phyloP scores from a whole-genome alignment of 35 echinoderm and acorn worm species.

The Ophioderma brevispina region DNA sequence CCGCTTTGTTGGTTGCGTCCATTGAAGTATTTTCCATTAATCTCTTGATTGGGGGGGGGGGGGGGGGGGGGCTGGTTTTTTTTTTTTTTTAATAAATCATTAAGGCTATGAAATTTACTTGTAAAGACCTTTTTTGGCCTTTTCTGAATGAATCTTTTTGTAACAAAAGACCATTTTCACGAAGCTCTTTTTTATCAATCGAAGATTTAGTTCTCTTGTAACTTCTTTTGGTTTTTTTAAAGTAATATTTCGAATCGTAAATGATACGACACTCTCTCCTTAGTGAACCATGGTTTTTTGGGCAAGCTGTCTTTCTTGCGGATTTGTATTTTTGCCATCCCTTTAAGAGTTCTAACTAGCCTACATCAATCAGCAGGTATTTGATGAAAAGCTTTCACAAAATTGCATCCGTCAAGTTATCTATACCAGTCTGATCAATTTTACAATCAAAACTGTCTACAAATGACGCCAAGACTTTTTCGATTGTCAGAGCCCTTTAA shows the following conservation, averaged over 20 bases:
- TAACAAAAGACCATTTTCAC: background rate
- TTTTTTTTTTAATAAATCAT: too few relatives aligned
- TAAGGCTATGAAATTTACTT: background rate
- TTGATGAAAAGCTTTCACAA: too few relatives aligned
- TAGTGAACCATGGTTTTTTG: background rate
- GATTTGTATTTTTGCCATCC: background rate
- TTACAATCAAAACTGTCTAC: background rate
- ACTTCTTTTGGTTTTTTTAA: constrained; percentile 2
- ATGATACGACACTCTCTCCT: too few relatives aligned
- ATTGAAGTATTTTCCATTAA: constrained; percentile 10
- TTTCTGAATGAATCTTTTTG: background rate
- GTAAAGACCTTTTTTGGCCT: background rate
- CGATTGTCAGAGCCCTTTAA: background rate
- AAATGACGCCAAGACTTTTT: background rate
- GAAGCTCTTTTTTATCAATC: background rate
- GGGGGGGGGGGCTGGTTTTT: background rate
- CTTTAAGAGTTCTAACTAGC: background rate
- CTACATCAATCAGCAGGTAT: background rate
- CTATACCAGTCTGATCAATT: background rate
- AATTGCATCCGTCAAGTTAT: constrained; percentile 7
- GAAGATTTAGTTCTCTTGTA: background rate
- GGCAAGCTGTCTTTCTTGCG: too few relatives aligned
- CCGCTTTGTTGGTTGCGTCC: background rate
- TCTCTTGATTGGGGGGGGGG: constrained; percentile 6
- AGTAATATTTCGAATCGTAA: background rate